A percentile compares a stretch with the other conserved stretches of the same genome.
Conservation (phyloP, 2,888 invertebrate species). For the Megalurothrips usitatus region DNA sequence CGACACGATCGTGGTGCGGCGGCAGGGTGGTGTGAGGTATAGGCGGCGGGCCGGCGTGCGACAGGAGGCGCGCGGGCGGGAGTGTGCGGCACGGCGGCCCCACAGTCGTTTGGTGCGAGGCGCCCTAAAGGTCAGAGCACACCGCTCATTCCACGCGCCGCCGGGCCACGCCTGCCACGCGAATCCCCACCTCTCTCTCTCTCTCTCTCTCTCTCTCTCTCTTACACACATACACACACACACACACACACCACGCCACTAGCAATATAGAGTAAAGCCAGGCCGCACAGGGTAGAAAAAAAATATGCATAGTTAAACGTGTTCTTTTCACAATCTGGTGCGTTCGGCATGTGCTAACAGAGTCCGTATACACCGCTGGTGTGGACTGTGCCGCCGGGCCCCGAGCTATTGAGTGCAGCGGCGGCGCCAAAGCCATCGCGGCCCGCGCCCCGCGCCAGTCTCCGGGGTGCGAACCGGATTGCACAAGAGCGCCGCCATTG, state of each 20-base stretch:
- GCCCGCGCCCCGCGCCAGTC: not conserved
- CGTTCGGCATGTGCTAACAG: too few relatives aligned
- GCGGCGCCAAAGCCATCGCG: too few relatives aligned
- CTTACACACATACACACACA: too few relatives aligned
- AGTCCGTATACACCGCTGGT: too few relatives aligned
- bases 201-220: not conserved
- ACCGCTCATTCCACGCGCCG: not conserved
- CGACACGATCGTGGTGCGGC: too few relatives aligned
- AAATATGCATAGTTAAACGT: too few relatives aligned
- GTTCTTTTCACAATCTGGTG: too few relatives aligned
- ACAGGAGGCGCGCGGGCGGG: not conserved
- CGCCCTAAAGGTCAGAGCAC: slow-evolving; percentile 10
- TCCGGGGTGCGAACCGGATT: not conserved
- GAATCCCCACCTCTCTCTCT: not conserved
- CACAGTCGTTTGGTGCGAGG: not conserved
- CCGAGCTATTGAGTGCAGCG: too few relatives aligned
- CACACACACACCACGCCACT: too few relatives aligned
- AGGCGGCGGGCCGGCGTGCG: not conserved
- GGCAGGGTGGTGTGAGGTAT: not conserved
- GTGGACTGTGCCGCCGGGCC: too few relatives aligned
- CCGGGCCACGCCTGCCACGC: not conserved
- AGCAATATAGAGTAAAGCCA: too few relatives aligned
- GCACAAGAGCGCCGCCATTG: not conserved
- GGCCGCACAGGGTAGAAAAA: too few relatives aligned
- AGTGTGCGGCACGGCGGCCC: not conserved